Evolutionary conservation across 2,797 vertebrate genomes (phyloP).

Genomic region (Scolopax bukidnonensis): DNA sequence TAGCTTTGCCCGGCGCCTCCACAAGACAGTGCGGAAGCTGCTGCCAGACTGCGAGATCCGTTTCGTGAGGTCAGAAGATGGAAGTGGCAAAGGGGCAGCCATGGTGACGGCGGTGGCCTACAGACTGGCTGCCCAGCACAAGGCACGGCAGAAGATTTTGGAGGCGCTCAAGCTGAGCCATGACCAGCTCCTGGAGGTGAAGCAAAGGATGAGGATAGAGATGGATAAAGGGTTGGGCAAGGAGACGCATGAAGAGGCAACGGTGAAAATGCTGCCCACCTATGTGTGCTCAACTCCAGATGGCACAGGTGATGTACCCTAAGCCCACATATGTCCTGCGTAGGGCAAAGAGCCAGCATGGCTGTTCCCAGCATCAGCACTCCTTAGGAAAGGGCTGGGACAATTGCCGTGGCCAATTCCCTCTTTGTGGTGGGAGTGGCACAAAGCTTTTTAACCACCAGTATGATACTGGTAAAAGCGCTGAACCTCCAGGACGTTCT

Average conservation of each 20-base stretch:
- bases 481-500: neutral
- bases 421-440: neutral
- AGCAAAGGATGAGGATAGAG: constrained; percentile 83
- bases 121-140: constrained; percentile 86
- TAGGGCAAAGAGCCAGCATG: accelerated
- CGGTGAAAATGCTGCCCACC: constrained; percentile 94
- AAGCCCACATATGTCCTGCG: accelerated
- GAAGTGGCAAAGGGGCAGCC: constrained; percentile 94
- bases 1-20: constrained; percentile 90
- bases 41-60: constrained; percentile 92
- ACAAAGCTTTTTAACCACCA: neutral
- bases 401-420: neutral
- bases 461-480: neutral
- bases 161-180: constrained; percentile 84
- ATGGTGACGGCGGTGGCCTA: constrained; percentile 98
- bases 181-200: constrained; percentile 90
- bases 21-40: constrained; percentile 90
- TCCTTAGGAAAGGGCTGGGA: neutral
- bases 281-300: constrained; percentile 91
- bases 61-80: constrained; percentile 91
- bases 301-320: constrained; percentile 85
- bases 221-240: constrained; percentile 86
- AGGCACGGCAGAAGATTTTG: constrained; percentile 85
- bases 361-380: neutral
- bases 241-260: constrained; percentile 79